Base-by-base conservation (phyloP, 2,797 vertebrate species). In the Melanotaenia boesemani region DNA sequence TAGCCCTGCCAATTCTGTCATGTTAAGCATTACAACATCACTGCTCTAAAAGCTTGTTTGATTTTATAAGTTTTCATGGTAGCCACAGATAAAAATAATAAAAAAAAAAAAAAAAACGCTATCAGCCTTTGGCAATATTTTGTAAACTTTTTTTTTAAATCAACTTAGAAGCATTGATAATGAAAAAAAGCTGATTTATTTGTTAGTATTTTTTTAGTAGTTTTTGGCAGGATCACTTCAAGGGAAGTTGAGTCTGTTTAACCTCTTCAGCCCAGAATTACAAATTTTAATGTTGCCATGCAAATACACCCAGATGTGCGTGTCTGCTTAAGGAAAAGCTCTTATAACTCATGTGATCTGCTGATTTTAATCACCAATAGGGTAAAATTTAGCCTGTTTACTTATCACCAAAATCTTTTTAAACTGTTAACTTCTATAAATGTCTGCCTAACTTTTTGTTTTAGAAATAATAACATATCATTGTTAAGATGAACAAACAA, bases 11-110 rank as follows among this genome's bases (percentile, higher is more conserved):
- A 76, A 57, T 67, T 78, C 37, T 74, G 67, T 24, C 72, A 88
- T 92, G 76, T 90, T 81, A 90, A 87, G 85, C 4, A 78, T 85
- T 89, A 85, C 48, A 84, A 81, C 81, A 84, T 87, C 71, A 70
- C 70, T 63, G 79, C 73, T 84, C 83, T 83, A 59, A 82, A 86
- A 84, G 74, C 61, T 74, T 79, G 83, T 88, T 89, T 88, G 66
- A 86, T 89, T 89, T 84, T 78, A 50, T 63, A 83, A 69, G 74
- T 83, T 73, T 73, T 78, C 70, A 20, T 70, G 70, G 66, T 67
- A 78, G 77, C 62, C 74, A 30, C 81, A 70, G 60, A 48, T 18
- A n/a, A 20, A 48, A 48, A 48, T n/a, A 18, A 48, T 48, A 7
- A 15, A 12, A 22, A 74, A 74, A 52, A 26, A 69, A 76, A 73